A percentile compares a stretch with the other conserved stretches of the same genome.
phyloP scores from a whole-genome alignment of 2,113 vertebrate genomes.

The Poeciliopsis retropinna region DNA sequence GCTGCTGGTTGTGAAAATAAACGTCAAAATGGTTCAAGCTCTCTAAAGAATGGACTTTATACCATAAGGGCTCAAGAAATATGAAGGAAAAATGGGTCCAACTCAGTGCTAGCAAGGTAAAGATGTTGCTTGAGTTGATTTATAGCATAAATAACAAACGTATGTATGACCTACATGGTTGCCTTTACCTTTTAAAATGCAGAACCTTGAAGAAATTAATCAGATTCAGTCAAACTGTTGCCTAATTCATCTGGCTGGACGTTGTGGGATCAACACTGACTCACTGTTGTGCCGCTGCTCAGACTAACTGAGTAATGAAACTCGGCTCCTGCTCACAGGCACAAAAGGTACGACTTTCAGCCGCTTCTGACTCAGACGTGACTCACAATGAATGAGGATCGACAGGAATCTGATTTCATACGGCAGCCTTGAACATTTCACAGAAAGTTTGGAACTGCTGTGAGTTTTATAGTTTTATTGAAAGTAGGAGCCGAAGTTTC shows the following conservation, averaged over 20 bases:
- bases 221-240: background rate
- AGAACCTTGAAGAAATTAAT: background rate
- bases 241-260: background rate
- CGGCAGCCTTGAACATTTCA: background rate
- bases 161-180: background rate
- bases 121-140: background rate
- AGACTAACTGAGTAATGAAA: constrained; percentile 21
- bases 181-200: background rate
- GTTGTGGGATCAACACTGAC: constrained; percentile 34
- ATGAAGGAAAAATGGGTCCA: background rate
- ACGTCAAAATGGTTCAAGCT: too few species aligned
- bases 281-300: constrained; percentile 7
- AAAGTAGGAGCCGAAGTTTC: background rate
- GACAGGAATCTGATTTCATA: constrained; percentile 1
- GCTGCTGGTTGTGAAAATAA: too few species aligned
- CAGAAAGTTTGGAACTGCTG: background rate
- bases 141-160: background rate
- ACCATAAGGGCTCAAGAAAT: background rate
- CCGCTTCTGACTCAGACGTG: constrained; percentile 20
- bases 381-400: constrained; percentile 25
- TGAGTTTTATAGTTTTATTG: background rate
- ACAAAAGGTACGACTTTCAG: constrained; percentile 39
- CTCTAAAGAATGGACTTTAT: too few species aligned
- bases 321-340: constrained; percentile 25
- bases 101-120: background rate